phyloP scores from a whole-genome alignment of 2,113 vertebrate species.

The Malaclemys terrapin region DNA sequence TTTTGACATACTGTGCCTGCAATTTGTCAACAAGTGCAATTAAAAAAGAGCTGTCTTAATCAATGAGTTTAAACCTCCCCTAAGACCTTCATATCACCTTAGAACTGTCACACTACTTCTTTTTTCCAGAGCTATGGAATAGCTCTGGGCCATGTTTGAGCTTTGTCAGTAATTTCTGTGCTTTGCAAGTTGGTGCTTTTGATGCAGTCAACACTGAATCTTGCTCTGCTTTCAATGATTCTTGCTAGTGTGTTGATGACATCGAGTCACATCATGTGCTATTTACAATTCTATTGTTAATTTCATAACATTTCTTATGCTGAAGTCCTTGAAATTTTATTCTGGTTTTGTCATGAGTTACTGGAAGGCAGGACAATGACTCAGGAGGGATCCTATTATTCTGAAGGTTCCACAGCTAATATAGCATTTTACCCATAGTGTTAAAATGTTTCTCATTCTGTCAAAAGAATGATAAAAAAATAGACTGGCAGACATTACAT shows the following conservation, averaged over 20 bases:
- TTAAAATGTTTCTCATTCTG: constrained; percentile 43
- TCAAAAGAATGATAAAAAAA: constrained; percentile 56
- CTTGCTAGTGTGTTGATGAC: not conserved
- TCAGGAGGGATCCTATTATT: constrained; percentile 32
- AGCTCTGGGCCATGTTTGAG: constrained; percentile 14
- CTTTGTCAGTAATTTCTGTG: constrained; percentile 12
- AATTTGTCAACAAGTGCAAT: constrained; percentile 32
- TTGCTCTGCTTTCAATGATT: constrained; percentile 21
- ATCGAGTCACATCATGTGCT: not conserved
- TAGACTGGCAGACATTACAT: constrained; percentile 23
- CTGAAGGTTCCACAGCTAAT: constrained; percentile 23
- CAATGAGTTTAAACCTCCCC: constrained; percentile 33
- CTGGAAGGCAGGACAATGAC: constrained; percentile 27
- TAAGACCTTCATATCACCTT: not conserved
- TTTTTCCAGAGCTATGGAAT: constrained; percentile 5
- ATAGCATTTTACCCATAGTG: constrained; percentile 12
- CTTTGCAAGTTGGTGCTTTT: constrained; percentile 18
- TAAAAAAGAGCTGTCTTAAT: constrained; percentile 64
- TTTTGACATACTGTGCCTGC: constrained; percentile 34
- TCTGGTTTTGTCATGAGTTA: constrained; percentile 24
- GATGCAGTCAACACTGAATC: not conserved
- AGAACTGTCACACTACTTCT: not conserved
- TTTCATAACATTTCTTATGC: not conserved
- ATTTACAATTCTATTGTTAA: not conserved
- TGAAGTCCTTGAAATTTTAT: constrained; percentile 41